A percentile compares a stretch with the other conserved stretches of the same genome.
These are phyloP conservation scores for Merluccius polli DNA, from an alignment of 2,797 vertebrate species.

Conservation along the genomic window DNA sequence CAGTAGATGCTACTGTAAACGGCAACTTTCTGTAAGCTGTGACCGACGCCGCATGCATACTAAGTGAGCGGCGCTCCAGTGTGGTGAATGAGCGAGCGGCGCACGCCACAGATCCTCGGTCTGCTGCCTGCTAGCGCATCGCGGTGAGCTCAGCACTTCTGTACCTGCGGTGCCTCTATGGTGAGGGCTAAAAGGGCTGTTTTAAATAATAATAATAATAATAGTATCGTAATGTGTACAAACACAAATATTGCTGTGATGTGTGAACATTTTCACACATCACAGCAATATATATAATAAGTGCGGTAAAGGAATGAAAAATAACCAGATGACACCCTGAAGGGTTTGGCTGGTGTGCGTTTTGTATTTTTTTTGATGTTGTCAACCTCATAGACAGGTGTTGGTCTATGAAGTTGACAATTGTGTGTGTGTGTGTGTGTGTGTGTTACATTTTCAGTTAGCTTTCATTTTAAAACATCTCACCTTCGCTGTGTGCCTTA, in stretches of 20 bases:
- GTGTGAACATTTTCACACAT: background rate
- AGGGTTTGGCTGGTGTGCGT: no score
- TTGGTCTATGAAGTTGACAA: no score
- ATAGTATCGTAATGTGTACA: background rate
- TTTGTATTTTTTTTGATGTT: no score
- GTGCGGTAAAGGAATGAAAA: background rate
- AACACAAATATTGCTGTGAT: background rate
- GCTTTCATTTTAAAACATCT: background rate
- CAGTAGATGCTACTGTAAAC: background rate
- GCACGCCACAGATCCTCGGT: background rate
- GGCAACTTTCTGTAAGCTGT: background rate
- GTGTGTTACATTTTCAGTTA: background rate
- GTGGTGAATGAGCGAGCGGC: background rate
- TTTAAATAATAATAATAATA: no score
- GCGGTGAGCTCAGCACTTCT: background rate
- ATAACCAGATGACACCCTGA: no score
- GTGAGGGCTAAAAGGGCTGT: background rate
- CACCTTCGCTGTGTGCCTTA: background rate
- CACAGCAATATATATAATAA: no score
- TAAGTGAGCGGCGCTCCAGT: background rate
- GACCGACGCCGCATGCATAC: constrained; percentile 2
- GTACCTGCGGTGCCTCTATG: background rate
- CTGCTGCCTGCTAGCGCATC: background rate
- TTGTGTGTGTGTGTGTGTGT: no score
- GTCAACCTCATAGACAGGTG: no score